Percentiles rank a stretch among this genome's conserved stretches.
Evolutionary conservation across 2,797 vertebrate genomes (phyloP).

Genomic region (Sebastes flavidus): DNA sequence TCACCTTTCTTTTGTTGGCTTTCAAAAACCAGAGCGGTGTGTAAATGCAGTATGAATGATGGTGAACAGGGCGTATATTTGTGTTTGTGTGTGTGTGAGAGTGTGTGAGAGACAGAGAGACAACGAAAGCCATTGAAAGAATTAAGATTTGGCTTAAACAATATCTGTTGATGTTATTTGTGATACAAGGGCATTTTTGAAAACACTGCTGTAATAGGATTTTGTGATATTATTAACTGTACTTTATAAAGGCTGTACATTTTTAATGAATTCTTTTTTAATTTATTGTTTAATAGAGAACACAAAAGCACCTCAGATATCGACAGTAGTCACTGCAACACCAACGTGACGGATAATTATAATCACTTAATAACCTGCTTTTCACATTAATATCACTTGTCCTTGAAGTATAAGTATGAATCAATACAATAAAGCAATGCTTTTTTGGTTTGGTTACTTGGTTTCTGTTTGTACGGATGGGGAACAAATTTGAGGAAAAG

Average conservation of each 20-base stretch:
- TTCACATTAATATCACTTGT: conserved; percentile 66
- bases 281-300: conserved; percentile 71
- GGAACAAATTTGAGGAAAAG: background rate
- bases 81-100: background rate
- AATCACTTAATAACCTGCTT: conserved; percentile 68
- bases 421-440: conserved; percentile 67
- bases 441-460: conserved; percentile 48
- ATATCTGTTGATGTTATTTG: conserved; percentile 58
- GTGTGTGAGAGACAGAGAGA: background rate
- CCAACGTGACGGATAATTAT: conserved; percentile 48
- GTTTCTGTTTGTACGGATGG: conserved; percentile 1
- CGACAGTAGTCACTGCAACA: conserved; percentile 42
- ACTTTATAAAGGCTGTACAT: conserved; percentile 76
- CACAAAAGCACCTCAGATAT: conserved; percentile 47
- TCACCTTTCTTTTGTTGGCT: conserved; percentile 27
- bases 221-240: conserved; percentile 72
- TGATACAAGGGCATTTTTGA: conserved; percentile 73
- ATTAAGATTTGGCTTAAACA: conserved; percentile 34
- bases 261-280: conserved; percentile 68
- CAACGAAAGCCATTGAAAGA: conserved; percentile 24
- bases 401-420: conserved; percentile 50
- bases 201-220: conserved; percentile 65
- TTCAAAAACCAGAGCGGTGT: conserved; percentile 32
- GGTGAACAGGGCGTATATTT: background rate
- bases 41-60: conserved; percentile 50